Evolutionary conservation across 2,797 vertebrate genomes (phyloP), one percentile per base, ranked within the genome.

Genomic region (Spinus pinus): DNA sequence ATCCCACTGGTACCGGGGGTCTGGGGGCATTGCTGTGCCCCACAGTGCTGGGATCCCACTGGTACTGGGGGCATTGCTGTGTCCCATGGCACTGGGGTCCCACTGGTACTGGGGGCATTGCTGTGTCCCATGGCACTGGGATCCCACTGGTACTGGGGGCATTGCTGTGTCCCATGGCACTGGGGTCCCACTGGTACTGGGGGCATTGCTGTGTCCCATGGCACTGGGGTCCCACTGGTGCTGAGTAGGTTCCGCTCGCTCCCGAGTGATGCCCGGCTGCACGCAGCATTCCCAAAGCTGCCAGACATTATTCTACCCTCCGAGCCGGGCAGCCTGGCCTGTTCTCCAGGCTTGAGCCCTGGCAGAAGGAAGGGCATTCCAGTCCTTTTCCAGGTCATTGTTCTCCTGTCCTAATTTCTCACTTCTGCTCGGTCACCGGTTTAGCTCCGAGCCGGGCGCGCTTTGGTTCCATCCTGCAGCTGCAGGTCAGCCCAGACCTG

Each of bases 221-320:
- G 65, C 4, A 7, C 46, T 30, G 65, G 14, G 46, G 10, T 50
- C 33, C 42, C 6, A 1, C 21, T 1, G n/a, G 65, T 1, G 35
- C 1, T 1, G 19, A 35, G 33, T 19, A 6, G 91, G 56, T 10
- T 47, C 17, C 0, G 4, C n/a, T 53, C 0, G 0, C 14, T 75
- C 51, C 33, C 3, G 1, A 31, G 44, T 8, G 14, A n/a, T 42
- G 58, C 41, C 41, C 1, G 1, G 77, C 78, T 46, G 42, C 33
- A 0, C 10, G 1, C 64, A 73, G 69, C 24, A 28, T 61, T 72
- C 65, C 67, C 33, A 7, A 0, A 2, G 28, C 28, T 10, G 3
- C 21, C 23, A 4, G 30, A 20, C 20, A 11, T 37, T n/a, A 33
- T 73, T 81, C 78, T 3, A 1, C 5, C 16, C 51, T 16, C 42